These are phyloP conservation scores for Bubo bubo DNA, from an alignment of 2,113 vertebrate genomes.

Conservation along the genomic window DNA sequence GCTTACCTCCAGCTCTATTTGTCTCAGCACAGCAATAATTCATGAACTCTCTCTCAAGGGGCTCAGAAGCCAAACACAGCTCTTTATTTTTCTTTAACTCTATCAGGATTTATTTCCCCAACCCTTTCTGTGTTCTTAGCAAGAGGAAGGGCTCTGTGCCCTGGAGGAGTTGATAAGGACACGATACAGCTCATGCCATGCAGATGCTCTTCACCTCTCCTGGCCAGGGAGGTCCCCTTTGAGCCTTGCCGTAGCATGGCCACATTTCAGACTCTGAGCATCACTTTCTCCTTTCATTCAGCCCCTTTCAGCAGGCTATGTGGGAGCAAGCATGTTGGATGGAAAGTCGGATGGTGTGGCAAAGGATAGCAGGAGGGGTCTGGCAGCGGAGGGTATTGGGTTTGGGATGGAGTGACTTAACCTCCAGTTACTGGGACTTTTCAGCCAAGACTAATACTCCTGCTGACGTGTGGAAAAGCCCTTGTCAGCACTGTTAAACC, in stretches of 20 bases:
- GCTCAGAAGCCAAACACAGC: background rate
- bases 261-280: background rate
- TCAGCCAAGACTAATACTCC: background rate
- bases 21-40: background rate
- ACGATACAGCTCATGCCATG: rapidly evolving
- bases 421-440: background rate
- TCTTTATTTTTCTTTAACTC: background rate
- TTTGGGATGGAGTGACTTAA: constrained; percentile 15
- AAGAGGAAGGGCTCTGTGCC: background rate
- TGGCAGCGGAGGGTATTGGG: background rate
- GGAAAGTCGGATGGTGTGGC: background rate
- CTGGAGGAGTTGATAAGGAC: background rate
- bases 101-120: background rate
- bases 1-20: background rate
- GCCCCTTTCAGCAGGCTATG: background rate
- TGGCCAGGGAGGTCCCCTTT: background rate
- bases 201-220: background rate
- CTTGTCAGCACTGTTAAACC: constrained; percentile 12
- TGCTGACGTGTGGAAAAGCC: constrained; percentile 25
- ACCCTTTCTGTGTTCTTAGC: background rate
- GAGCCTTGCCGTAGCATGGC: background rate
- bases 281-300: background rate
- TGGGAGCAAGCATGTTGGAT: background rate
- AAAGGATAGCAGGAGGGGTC: background rate
- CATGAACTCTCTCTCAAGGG: background rate